Conservation (phyloP, 2,797 vertebrate species). For the Selene dorsalis region DNA sequence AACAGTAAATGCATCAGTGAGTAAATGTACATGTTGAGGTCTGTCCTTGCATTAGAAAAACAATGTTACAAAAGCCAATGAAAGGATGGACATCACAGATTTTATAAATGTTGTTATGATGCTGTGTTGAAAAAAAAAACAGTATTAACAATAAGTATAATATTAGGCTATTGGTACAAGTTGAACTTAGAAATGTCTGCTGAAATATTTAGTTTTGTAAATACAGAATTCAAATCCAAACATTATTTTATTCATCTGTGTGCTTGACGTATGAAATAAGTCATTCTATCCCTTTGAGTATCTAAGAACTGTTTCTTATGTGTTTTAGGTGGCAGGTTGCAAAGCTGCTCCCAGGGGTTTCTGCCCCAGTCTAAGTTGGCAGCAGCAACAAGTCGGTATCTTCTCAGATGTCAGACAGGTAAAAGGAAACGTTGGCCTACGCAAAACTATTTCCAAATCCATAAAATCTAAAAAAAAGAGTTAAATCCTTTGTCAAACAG, state of each 20-base stretch:
- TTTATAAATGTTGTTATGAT: not conserved
- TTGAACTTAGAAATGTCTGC: not conserved
- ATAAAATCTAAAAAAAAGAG: not conserved
- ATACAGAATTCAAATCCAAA: not conserved
- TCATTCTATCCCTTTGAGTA: not conserved
- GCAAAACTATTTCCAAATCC: not conserved
- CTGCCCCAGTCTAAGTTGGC: constrained; percentile 92
- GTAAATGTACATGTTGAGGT: constrained; percentile 59
- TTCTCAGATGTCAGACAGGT: constrained; percentile 96
- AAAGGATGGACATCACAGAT: not conserved
- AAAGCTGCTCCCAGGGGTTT: constrained; percentile 93
- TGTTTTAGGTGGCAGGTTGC: constrained; percentile 89
- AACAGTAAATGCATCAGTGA: constrained; percentile 92
- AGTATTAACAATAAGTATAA: not conserved
- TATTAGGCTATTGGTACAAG: not conserved
- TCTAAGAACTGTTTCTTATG: not conserved
- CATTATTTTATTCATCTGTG: not conserved
- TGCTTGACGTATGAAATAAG: not conserved
- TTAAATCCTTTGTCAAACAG: not conserved
- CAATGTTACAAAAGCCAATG: not conserved
- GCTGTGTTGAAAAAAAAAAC: not conserved
- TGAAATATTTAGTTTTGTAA: not conserved
- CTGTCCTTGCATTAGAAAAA: not conserved
- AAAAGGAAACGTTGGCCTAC: constrained; percentile 48
- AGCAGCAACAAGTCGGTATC: constrained; percentile 91